These are phyloP conservation scores for Nomada goodeniana DNA, from an alignment of 2,888 invertebrate genomes.

Conservation along the genomic window DNA sequence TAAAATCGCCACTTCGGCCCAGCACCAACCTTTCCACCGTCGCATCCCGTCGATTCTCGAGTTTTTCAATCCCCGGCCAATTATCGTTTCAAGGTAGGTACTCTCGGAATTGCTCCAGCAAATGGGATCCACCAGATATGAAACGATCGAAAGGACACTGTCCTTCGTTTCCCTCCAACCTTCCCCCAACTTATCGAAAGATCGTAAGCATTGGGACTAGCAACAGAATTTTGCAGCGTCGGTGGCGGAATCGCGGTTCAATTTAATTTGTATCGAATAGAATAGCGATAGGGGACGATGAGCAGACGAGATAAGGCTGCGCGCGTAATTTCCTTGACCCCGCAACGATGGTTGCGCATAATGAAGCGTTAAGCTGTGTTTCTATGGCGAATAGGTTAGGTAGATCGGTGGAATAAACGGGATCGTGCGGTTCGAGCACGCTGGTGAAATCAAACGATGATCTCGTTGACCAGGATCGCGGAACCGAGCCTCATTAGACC, in stretches of 20 bases:
- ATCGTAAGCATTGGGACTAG: constrained; percentile 17
- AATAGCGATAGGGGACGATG: background rate
- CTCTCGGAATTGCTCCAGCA: too few species aligned
- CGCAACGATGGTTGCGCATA: constrained; percentile 11
- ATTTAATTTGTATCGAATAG: background rate
- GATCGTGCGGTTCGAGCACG: background rate
- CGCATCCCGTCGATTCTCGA: background rate
- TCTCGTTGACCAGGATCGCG: constrained; percentile 50
- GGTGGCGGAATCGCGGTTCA: constrained; percentile 7
- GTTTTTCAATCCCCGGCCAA: constrained; percentile 3
- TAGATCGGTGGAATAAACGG: constrained; percentile 25
- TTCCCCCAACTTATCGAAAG: background rate
- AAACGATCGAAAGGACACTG: too few species aligned
- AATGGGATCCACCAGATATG: too few species aligned
- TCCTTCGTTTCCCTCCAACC: too few species aligned
- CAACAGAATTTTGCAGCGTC: constrained; percentile 24
- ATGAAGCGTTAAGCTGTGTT: background rate
- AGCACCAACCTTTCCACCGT: background rate
- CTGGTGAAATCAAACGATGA: constrained; percentile 35
- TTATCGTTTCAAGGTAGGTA: too few species aligned
- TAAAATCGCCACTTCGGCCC: background rate
- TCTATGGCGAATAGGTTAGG: background rate
- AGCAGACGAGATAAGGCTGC: background rate
- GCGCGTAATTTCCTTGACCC: constrained; percentile 26
- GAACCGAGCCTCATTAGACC: constrained; percentile 45